These are phyloP conservation scores for Drosophila tani DNA, from an alignment of 1,140 invertebrate genomes.

Conservation along the genomic window DNA sequence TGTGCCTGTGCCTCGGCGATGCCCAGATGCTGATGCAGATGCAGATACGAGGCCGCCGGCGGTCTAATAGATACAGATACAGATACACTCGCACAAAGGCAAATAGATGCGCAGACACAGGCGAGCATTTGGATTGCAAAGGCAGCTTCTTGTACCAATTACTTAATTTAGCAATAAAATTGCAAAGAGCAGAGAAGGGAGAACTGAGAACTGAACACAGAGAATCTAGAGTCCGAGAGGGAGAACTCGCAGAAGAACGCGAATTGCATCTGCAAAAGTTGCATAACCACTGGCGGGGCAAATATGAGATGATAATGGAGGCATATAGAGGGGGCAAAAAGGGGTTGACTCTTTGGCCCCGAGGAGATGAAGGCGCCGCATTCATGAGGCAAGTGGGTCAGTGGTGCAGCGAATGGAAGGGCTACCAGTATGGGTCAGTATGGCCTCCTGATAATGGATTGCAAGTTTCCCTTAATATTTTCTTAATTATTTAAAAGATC, in stretches of 20 bases:
- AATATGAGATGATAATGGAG: slow-evolving; percentile 26
- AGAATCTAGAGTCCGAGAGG: slow-evolving; percentile 11
- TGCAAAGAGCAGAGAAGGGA: slow-evolving; percentile 39
- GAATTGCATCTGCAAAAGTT: slow-evolving; percentile 69
- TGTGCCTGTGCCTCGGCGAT: slow-evolving; percentile 44
- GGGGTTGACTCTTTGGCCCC: slow-evolving; percentile 39
- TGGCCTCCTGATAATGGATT: not conserved
- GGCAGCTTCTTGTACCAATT: slow-evolving; percentile 66
- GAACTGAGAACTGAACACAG: slow-evolving; percentile 1
- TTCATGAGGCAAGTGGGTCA: slow-evolving; percentile 65
- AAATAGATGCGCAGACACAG: slow-evolving; percentile 41
- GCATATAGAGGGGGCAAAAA: not conserved
- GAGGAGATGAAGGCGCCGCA: slow-evolving; percentile 40
- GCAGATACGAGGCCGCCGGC: slow-evolving; percentile 19
- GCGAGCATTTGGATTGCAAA: too few species aligned
- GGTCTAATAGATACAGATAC: slow-evolving; percentile 65
- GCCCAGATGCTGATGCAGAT: slow-evolving; percentile 50
- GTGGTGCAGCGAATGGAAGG: slow-evolving; percentile 17
- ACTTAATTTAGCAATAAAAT: slow-evolving; percentile 81
- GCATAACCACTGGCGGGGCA: slow-evolving; percentile 57
- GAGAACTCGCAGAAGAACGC: slow-evolving; percentile 19
- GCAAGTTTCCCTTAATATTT: too few species aligned
- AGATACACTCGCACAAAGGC: slow-evolving; percentile 52
- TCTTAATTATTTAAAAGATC: too few species aligned
- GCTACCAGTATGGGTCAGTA: not conserved